Conservation (phyloP, 1,140 invertebrate species). For the Drosophila bocqueti region DNA sequence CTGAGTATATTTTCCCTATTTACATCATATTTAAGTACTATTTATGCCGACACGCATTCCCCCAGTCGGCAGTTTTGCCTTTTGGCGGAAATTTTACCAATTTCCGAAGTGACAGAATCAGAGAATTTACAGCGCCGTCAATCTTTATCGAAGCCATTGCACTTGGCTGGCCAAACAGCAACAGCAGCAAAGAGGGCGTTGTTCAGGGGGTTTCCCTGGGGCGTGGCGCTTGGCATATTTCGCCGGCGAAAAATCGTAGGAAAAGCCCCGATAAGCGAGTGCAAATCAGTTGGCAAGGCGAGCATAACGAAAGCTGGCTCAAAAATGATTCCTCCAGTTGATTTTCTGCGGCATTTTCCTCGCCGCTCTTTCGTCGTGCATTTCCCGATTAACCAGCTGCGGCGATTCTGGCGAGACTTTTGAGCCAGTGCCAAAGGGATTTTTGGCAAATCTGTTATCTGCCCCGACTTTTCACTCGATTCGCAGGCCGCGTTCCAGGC, state of each 20-base stretch:
- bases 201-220: slow-evolving; percentile 9
- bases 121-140: slow-evolving; percentile 84
- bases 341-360: slow-evolving; percentile 68
- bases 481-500: slow-evolving; percentile 55
- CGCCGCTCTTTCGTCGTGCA: slow-evolving; percentile 25
- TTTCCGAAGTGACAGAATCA: slow-evolving; percentile 84
- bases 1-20: slow-evolving; percentile 27
- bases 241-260: slow-evolving; percentile 26
- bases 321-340: slow-evolving; percentile 66
- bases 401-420: slow-evolving; percentile 37
- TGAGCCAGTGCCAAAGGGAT: slow-evolving; percentile 66
- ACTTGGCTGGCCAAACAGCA: slow-evolving; percentile 72
- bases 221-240: slow-evolving; percentile 62
- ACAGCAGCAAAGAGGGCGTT: slow-evolving; percentile 45
- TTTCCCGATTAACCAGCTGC: slow-evolving; percentile 75
- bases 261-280: slow-evolving; percentile 68
- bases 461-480: slow-evolving; percentile 23
- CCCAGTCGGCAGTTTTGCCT: slow-evolving; percentile 23
- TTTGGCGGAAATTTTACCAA: slow-evolving; percentile 77
- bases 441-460: slow-evolving; percentile 77
- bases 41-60: slow-evolving; percentile 51
- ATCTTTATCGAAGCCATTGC: slow-evolving; percentile 81
- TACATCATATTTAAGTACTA: slow-evolving; percentile 46
- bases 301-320: slow-evolving; percentile 29
- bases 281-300: slow-evolving; percentile 72